These are phyloP conservation scores for Drosophila suboccidentalis DNA, from an alignment of 2,888 invertebrate genomes.

Conservation along the genomic window DNA sequence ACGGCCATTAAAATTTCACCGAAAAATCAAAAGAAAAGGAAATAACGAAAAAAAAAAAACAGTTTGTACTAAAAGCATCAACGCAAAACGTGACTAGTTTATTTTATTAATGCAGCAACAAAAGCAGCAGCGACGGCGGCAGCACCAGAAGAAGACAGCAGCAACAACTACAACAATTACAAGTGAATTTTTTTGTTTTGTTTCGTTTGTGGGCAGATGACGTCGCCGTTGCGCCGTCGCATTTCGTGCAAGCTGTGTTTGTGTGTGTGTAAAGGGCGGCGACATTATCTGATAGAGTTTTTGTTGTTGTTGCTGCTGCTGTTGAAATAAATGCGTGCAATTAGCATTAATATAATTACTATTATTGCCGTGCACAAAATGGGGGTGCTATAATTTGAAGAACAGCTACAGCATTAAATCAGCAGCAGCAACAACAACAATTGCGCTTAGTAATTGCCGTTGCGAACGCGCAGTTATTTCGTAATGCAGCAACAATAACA, in stretches of 20 bases:
- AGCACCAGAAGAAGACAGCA: constrained; percentile 43
- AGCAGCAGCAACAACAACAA: constrained; percentile 50
- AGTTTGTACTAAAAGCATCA: constrained; percentile 43
- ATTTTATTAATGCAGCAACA: constrained; percentile 68
- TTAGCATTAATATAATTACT: constrained; percentile 72
- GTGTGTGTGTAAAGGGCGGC: constrained; percentile 44
- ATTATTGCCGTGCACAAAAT: constrained; percentile 42
- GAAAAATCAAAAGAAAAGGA: constrained; percentile 32
- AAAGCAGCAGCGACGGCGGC: constrained; percentile 33
- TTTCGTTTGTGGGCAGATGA: constrained; percentile 46
- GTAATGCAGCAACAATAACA: constrained; percentile 62
- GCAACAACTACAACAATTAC: constrained; percentile 52
- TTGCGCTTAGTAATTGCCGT: constrained; percentile 64
- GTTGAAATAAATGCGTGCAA: constrained; percentile 68
- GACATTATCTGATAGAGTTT: constrained; percentile 22
- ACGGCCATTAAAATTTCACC: constrained; percentile 60
- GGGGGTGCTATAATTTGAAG: constrained; percentile 60
- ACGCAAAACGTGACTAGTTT: constrained; percentile 73
- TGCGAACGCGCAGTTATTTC: constrained; percentile 62
- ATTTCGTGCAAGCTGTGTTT: constrained; percentile 26
- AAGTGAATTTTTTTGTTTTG: constrained; percentile 57
- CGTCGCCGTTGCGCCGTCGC: constrained; percentile 55
- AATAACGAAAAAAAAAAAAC: constrained; percentile 9
- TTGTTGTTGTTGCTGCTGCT: constrained; percentile 20
- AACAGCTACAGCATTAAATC: constrained; percentile 44